Percentiles rank a stretch among this genome's conserved stretches.
These are phyloP conservation scores for Spinus pinus DNA, from an alignment of 2,797 vertebrate species.

Conservation along the genomic window DNA sequence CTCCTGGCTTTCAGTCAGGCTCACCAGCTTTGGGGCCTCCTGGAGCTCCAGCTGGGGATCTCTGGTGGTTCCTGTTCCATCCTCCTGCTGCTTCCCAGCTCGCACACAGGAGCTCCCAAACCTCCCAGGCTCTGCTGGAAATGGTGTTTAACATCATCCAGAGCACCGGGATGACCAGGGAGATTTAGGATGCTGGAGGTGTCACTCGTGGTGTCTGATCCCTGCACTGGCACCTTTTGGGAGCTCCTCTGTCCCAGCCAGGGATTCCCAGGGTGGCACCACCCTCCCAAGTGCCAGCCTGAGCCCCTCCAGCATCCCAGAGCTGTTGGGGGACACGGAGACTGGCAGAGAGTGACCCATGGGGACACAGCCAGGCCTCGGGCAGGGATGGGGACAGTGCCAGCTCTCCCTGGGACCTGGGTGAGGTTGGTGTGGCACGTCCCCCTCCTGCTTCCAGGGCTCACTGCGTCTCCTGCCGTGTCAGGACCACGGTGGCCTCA, in stretches of 20 bases:
- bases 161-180: background rate
- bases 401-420: background rate
- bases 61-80: background rate
- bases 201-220: rapidly evolving
- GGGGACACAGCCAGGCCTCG: background rate
- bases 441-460: background rate
- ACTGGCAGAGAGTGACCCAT: rapidly evolving
- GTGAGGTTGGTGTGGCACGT: background rate
- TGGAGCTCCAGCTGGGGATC: rapidly evolving
- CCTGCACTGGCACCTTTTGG: background rate
- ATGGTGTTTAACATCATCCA: rapidly evolving
- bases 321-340: rapidly evolving
- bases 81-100: background rate
- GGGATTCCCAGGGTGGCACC: background rate
- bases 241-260: background rate
- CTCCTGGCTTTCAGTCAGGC: background rate
- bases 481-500: rapidly evolving
- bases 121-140: background rate
- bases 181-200: background rate
- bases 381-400: background rate
- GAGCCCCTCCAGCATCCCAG: rapidly evolving
- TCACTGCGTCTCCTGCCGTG: rapidly evolving
- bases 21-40: background rate
- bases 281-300: background rate
- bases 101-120: background rate